Evolutionary conservation across 1,140 invertebrate genomes (phyloP), one percentile per base, ranked within the genome.

Genomic region (Zaprionus inermis): DNA sequence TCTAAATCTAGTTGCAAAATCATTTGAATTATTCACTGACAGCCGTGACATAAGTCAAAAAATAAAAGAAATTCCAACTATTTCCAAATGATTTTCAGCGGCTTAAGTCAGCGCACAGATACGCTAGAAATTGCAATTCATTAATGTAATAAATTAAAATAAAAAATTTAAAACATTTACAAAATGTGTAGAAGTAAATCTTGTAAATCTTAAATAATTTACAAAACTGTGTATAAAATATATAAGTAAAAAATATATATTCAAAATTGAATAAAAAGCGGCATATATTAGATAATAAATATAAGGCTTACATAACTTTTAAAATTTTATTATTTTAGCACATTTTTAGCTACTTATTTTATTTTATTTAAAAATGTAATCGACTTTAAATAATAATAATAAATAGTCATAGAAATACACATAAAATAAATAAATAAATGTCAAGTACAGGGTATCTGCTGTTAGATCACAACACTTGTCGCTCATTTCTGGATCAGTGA

Each of bases 1-100:
- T 78, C 72, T 58, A 78, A 78, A 78, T 78, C 76, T 72, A 76
- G 61, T 78, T 78, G 76, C 76, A 78, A 76, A 78, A 78, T 78
- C 61, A 78, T 78, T 72, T 78, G 72, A 78, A 78, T 78, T 78
- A 78, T 78, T 76, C 63, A 76, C 72, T 76, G 76, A 78, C 72
- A 78, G 76, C 76, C 76, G 72, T 72, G 67, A 72, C 76, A 78
- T 63, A 70, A 78, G 72, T 76, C 63, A 76, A 64, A 64, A 54
- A 66, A 68, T 20, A 56, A 61, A 70, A 71, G 55, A 66, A 55
- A 58, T 7, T 34, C 7, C 16, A 69, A 51, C 41, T 44, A 60
- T 49, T 67, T 55, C 54, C 44, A 49, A 22, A 20, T 20, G 18
- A 22, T 20, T 22, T 49, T 22, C 0, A 22, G 9, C n/a, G 18